Base-by-base conservation (phyloP, 37 sponge, comb jelly and placozoan genomes). In the Petrosia ficiformis region DNA sequence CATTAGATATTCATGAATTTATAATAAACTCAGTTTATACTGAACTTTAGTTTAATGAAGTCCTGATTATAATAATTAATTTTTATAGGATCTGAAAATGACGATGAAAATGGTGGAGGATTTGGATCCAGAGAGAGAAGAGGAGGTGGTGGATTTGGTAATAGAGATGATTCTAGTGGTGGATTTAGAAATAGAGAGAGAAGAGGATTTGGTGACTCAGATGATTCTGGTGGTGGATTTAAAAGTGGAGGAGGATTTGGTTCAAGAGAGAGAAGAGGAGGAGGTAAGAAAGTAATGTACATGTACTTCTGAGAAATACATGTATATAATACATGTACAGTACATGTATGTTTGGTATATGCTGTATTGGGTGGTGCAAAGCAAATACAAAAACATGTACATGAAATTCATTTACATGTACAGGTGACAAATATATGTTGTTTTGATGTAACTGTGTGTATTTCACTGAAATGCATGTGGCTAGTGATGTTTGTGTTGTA, bases 111-210 rank as follows among this genome's bases (percentile, higher is more conserved):
- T 43, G 19, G 65, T 30, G 65, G 19, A 56, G 77, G 64, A 5
- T 26, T 6, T 40, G 48, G 43, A 2, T 3, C 2, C 3, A 5
- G 71, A 71, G 1, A 19, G 40, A 39, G 71, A 39, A 44, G 68
- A 67, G 68, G 68, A 36, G 39, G 68, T 3, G 68, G 68, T n/a
- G 39, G 68, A 3, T 35, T 35, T 39, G 39, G 70, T n/a, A 0
- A 35, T 35, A 24, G 70, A 35, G 39, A 35, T 28, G 58, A n/a
- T 24, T 35, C 21, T 31, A n/a, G 42, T 31, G 61, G 24, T 28
- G n/a, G 34, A 25, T 33, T n/a, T 8, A 0, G 38, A 31, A 56
- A 22, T 30, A 44, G 68, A 67, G 68, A 35, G 33, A 30, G 68
- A 2, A 35, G 68, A 36, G 39, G 68, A 3, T 35, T 35, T 39